Evolutionary conservation across 2,113 vertebrate genomes (phyloP).

Genomic region (Osmerus eperlanus): DNA sequence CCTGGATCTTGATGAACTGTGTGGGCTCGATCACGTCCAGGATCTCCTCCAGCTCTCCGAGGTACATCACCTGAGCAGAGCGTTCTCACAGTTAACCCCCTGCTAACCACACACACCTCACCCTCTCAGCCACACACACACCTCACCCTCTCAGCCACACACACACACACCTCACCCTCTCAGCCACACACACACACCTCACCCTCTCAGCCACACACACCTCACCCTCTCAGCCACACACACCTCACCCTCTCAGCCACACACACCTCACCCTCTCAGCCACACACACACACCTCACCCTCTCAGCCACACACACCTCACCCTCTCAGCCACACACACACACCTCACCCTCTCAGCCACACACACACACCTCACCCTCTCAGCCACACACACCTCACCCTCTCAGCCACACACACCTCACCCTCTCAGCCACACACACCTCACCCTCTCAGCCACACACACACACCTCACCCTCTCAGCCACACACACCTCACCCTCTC

Average conservation of each 20-base stretch:
- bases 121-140: neutral
- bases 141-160: too few species aligned
- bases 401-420: too few species aligned
- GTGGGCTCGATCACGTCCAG: constrained; percentile 98
- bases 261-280: neutral
- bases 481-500: neutral
- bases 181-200: neutral
- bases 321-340: neutral
- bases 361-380: neutral
- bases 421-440: too few species aligned
- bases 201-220: neutral
- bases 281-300: neutral
- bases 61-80: constrained; percentile 88
- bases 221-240: too few species aligned
- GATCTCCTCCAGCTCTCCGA: constrained; percentile 98
- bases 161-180: neutral
- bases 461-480: neutral
- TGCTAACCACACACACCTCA: neutral
- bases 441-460: neutral
- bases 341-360: neutral
- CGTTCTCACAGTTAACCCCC: too few species aligned
- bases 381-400: too few species aligned
- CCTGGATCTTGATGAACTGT: constrained; percentile 98
- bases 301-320: neutral
- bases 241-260: neutral